A percentile compares a stretch with the other conserved stretches of the same genome.
phyloP scores from a whole-genome alignment of 2,888 invertebrate species.

The Meandrusa payeni region DNA sequence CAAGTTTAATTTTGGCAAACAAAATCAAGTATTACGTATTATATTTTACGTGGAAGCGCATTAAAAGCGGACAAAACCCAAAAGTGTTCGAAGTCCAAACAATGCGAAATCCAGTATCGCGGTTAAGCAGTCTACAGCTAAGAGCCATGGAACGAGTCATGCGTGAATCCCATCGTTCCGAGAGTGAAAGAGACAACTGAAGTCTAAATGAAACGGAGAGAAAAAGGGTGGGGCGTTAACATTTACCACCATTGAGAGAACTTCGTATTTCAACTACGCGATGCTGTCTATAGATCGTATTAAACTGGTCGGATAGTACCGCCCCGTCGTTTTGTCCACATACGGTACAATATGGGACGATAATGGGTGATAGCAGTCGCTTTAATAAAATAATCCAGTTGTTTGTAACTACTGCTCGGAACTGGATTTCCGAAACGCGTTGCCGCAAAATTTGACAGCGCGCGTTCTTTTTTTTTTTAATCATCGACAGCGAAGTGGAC shows the following conservation, averaged over 20 bases:
- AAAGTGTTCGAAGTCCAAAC: conserved; percentile 33
- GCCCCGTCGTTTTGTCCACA: conserved; percentile 66
- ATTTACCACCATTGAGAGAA: conserved; percentile 33
- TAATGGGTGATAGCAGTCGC: conserved; percentile 61
- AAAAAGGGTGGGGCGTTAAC: conserved; percentile 47
- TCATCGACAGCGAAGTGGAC: not conserved
- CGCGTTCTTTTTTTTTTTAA: conserved; percentile 7
- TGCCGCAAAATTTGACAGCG: conserved; percentile 12
- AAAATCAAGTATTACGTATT: not conserved
- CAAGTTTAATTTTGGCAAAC: not conserved
- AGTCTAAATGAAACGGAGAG: conserved; percentile 33
- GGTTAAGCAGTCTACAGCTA: conserved; percentile 38
- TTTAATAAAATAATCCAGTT: conserved; percentile 77
- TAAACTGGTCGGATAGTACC: conserved; percentile 41
- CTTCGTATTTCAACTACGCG: conserved; percentile 24
- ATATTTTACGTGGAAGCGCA: conserved; percentile 6
- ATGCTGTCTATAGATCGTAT: conserved; percentile 27
- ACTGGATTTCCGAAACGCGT: conserved; percentile 41
- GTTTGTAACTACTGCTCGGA: conserved; percentile 46
- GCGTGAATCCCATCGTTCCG: conserved; percentile 40
- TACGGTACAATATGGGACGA: conserved; percentile 60
- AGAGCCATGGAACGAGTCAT: conserved; percentile 43
- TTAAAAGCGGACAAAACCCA: conserved; percentile 24
- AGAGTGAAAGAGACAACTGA: conserved; percentile 34
- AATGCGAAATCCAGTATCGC: conserved; percentile 40